These are phyloP conservation scores for Valencia hispanica DNA, from an alignment of 2,797 vertebrate genomes.

Conservation along the genomic window DNA sequence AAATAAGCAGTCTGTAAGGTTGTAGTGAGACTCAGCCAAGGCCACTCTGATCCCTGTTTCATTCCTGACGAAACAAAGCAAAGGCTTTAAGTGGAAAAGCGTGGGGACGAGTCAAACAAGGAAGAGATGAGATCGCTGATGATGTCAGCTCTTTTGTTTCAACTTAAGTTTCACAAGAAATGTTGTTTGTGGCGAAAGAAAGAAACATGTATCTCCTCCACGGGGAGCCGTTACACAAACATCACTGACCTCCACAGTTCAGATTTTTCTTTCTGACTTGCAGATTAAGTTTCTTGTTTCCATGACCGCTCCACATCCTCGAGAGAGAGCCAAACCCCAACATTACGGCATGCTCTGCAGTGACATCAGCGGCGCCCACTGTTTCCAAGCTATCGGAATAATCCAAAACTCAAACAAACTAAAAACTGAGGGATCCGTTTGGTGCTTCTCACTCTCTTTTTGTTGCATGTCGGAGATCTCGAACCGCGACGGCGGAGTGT, in stretches of 20 bases:
- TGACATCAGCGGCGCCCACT: conserved; percentile 57
- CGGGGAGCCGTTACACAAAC: conserved; percentile 46
- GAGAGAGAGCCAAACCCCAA: conserved; percentile 64
- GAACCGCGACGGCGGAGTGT: conserved; percentile 24
- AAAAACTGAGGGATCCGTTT: conserved; percentile 27
- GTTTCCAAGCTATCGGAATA: conserved; percentile 51
- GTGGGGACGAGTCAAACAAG: conserved; percentile 56
- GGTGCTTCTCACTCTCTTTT: conserved; percentile 13
- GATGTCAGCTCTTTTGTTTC: conserved; percentile 68
- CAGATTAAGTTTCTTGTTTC: conserved; percentile 71
- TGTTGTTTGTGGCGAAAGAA: conserved; percentile 51
- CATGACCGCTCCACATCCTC: conserved; percentile 59
- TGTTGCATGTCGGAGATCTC: conserved; percentile 28
- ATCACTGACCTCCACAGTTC: conserved; percentile 38
- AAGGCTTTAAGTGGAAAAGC: conserved; percentile 48
- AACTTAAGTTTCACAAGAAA: conserved; percentile 47
- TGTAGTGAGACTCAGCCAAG: conserved; percentile 49
- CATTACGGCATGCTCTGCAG: conserved; percentile 47
- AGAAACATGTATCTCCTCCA: conserved; percentile 31
- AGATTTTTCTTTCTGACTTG: conserved; percentile 1
- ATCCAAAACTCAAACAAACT: conserved; percentile 43
- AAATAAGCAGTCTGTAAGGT: conserved; percentile 40
- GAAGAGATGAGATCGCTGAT: conserved; percentile 69
- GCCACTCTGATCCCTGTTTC: conserved; percentile 59
- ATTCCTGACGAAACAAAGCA: conserved; percentile 47